Evolutionary conservation across 1,140 invertebrate species (phyloP).

Genomic region (Diachasma alloeum): DNA sequence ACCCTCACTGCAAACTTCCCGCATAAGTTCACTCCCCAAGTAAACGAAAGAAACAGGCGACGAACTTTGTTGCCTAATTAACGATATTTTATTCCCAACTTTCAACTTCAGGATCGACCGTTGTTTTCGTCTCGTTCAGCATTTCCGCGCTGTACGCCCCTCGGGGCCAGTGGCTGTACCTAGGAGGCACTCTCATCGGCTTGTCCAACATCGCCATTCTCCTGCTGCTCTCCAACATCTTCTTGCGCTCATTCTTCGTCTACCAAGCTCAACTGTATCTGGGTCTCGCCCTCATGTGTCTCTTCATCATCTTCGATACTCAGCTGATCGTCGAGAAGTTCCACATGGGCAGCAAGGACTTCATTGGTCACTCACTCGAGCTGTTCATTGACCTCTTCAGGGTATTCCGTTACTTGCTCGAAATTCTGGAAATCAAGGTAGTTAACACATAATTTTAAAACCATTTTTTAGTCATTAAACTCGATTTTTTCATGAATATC

Average conservation of each 20-base stretch:
- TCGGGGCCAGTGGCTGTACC: slow-evolving; percentile 86
- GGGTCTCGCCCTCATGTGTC: slow-evolving; percentile 90
- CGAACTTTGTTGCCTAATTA: no score
- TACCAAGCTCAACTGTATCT: slow-evolving; percentile 87
- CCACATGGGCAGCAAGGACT: slow-evolving; percentile 89
- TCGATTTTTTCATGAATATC: no score
- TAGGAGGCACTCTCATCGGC: slow-evolving; percentile 84
- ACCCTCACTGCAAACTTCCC: no score
- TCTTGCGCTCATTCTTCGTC: slow-evolving; percentile 84
- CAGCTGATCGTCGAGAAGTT: slow-evolving; percentile 95
- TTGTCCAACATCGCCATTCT: slow-evolving; percentile 81
- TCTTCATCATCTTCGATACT: slow-evolving; percentile 95
- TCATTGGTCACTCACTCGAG: slow-evolving; percentile 87
- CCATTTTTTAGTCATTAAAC: no score
- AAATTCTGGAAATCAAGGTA: slow-evolving; percentile 91
- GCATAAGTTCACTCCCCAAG: no score
- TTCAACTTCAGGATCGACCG: slow-evolving; percentile 70
- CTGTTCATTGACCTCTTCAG: slow-evolving; percentile 93
- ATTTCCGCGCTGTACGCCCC: slow-evolving; percentile 84
- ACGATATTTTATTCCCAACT: slow-evolving; percentile 9
- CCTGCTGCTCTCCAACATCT: slow-evolving; percentile 83
- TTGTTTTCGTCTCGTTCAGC: slow-evolving; percentile 92
- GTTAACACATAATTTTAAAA: slow-evolving; percentile 32
- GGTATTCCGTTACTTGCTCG: slow-evolving; percentile 87
- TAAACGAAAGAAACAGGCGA: no score